Evolutionary conservation across 2,797 vertebrate genomes (phyloP), one percentile per base, ranked within the genome.

Genomic region (Melanogrammus aeglefinus): DNA sequence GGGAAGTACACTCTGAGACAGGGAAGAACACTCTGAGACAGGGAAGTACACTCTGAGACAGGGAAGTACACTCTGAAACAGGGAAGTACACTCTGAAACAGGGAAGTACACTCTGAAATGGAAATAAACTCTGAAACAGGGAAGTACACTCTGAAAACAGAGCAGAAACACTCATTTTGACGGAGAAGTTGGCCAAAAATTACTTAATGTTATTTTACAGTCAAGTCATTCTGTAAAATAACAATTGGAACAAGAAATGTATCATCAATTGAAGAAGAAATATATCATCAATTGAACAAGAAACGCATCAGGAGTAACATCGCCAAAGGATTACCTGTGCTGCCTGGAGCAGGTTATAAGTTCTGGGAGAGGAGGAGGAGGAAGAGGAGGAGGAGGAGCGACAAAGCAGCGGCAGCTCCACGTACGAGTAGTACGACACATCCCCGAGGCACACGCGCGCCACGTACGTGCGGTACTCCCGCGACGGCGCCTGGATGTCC

Each of bases 371-470:
- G 0, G 91, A 89, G 82, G 63, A 35, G 29, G 7, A 10, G 76
- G 85, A 82, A 4, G 79, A 3, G 0, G 91, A 89, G 76, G 85
- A 82, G 5, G 79, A 3, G 0, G 91, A 89, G 21, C 74, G 91
- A 82, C 97, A 99, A 38, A 95, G 89, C 75, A 99, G 92, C 1
- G 97, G 97, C 76, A 98, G 83, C 88, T 99, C 97, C 86, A 99
- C 97, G 0, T 99, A 99, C 0, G 97, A 99, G 77, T 99, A 99
- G 84, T 98, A 99, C 63, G 97, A 96, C 3, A 93, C 93, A 89
- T 99, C 97, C 0, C 96, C 95, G 75, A 97, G 91, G 86, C 97
- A 99, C 80, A 99, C 96, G 0, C 97, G 94, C 0, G 97, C 97
- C 29, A 96, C 95, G 4, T 97, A 99, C 1, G 97, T 96, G 24